These are phyloP conservation scores for Melinaea menophilus DNA, from an alignment of 2,888 invertebrate species.

Conservation along the genomic window DNA sequence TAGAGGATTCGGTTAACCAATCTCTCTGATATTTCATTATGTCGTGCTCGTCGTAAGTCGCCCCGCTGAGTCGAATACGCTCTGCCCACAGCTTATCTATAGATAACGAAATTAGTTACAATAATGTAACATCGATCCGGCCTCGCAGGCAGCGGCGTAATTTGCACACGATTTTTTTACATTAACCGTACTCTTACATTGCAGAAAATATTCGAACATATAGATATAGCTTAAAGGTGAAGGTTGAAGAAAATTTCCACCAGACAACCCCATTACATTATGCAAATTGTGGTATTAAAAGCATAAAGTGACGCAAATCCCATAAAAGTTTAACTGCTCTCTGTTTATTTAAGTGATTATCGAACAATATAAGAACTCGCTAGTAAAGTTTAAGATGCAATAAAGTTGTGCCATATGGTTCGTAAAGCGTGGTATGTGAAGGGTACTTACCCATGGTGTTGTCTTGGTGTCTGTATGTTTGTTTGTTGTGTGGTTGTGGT, in stretches of 20 bases:
- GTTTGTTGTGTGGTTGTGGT: conserved; percentile 6
- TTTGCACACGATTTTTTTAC: conserved; percentile 30
- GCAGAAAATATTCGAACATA: not conserved
- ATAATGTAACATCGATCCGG: conserved; percentile 63
- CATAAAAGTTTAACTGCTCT: conserved; percentile 38
- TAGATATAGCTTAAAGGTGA: not conserved
- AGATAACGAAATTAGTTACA: conserved; percentile 69
- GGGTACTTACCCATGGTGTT: conserved; percentile 44
- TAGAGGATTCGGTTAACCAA: conserved; percentile 32
- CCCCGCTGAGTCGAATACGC: conserved; percentile 47
- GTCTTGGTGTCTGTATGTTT: not conserved
- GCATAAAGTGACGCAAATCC: conserved; percentile 42
- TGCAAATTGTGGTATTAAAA: conserved; percentile 43
- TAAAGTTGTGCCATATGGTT: conserved; percentile 31
- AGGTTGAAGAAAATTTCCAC: conserved; percentile 24
- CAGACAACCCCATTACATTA: conserved; percentile 49
- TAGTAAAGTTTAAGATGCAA: conserved; percentile 7
- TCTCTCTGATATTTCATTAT: conserved; percentile 37
- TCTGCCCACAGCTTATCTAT: conserved; percentile 69
- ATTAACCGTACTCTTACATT: conserved; percentile 12
- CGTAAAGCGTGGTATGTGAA: not conserved
- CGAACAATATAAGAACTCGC: not conserved
- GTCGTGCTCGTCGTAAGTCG: conserved; percentile 47
- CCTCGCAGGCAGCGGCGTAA: conserved; percentile 34
- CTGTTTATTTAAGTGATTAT: conserved; percentile 16